Evolutionary conservation across 1,140 invertebrate genomes (phyloP), one percentile per base, ranked within the genome.

Genomic region (Chrysoperla carnea): DNA sequence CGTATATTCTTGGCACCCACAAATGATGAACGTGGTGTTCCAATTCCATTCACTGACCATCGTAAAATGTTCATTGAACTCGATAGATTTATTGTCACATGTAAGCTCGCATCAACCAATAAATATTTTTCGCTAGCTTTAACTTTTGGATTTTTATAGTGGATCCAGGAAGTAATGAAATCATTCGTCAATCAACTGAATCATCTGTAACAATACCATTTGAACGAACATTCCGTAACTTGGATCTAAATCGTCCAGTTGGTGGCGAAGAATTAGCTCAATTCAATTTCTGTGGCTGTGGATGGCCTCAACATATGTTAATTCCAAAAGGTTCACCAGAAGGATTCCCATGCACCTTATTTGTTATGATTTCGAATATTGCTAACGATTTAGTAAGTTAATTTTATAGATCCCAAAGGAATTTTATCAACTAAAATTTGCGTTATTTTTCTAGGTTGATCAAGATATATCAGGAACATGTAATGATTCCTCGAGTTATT

Each of bases 401-500:
- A 23, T 23, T 23, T 23, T 23, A 23, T 23, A 23, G 17, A 2
- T 3, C 17, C 17, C 2, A 23, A 23, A 23, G 5, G 17, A 23
- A 23, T 23, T 23, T 23, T 23, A 23, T 23, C 5, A 3, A 3
- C 17, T 23, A 23, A 23, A 23, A 23, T 23, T n/a, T 23, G 17
- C 5, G 5, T 23, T 23, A 23, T 23, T 3, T 23, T 23, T 23
- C 5, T 5, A 23, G 17, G 48, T 59, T 12, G 46, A 58, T 8
- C 57, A 59, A 46, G 42, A 49, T 29, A 40, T 39, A 6, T 43
- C 49, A 2, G 55, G 53, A 4, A 59, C 61, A 2, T 84, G 81
- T 56, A 73, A 71, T 39, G 77, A 81, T 54, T 79, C 78, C 1
- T 69, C 72, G 3, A 78, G 73, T 41, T 84, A 78, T 55, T 84